These are phyloP conservation scores for Euplexia lucipara DNA, from an alignment of 2,888 invertebrate species.

Conservation along the genomic window DNA sequence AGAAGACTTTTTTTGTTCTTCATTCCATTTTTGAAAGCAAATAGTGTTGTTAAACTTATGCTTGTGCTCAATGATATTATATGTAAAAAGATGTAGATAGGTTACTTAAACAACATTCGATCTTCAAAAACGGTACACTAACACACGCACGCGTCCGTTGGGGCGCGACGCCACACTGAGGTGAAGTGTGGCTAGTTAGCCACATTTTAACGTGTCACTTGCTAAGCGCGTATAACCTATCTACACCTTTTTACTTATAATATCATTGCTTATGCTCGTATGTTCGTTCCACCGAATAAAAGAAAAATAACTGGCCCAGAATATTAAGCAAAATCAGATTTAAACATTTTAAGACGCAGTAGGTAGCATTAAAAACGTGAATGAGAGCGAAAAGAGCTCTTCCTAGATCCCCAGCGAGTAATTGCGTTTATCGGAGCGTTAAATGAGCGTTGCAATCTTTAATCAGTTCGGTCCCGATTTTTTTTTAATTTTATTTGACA, in stretches of 20 bases:
- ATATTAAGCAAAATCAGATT: slow-evolving; percentile 55
- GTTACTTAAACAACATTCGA: too few species aligned
- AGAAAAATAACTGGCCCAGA: slow-evolving; percentile 57
- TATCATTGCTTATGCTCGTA: too few species aligned
- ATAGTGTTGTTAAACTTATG: not conserved
- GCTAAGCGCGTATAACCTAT: too few species aligned
- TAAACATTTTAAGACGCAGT: slow-evolving; percentile 55
- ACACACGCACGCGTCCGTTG: too few species aligned
- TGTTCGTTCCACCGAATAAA: slow-evolving; percentile 21
- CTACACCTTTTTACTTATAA: too few species aligned
- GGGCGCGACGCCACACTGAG: too few species aligned
- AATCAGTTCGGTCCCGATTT: slow-evolving; percentile 78
- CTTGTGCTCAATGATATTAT: too few species aligned
- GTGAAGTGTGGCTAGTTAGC: too few species aligned
- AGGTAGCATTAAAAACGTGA: slow-evolving; percentile 72
- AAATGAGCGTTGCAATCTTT: slow-evolving; percentile 88
- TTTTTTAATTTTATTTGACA: slow-evolving; percentile 70
- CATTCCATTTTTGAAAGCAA: not conserved
- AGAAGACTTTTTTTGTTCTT: not conserved
- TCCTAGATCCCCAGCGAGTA: slow-evolving; percentile 78
- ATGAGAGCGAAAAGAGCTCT: slow-evolving; percentile 75
- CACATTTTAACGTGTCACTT: too few species aligned
- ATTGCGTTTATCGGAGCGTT: slow-evolving; percentile 88
- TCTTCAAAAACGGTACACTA: too few species aligned
- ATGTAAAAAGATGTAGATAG: too few species aligned